Conservation (phyloP, 2,888 invertebrate species). For the Palloptera scutellata region DNA sequence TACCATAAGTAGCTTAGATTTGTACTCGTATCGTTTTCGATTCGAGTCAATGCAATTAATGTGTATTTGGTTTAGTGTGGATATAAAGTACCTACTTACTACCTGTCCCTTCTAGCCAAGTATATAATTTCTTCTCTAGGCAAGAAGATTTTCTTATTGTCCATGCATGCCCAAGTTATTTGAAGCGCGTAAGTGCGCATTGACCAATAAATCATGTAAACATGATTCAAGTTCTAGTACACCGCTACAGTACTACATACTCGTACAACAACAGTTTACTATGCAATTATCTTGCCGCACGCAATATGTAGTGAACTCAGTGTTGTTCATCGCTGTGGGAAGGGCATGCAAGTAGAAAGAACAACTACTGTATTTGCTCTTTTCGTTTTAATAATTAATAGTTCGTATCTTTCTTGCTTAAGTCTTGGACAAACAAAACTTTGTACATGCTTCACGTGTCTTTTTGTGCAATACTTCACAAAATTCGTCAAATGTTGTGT, state of each 20-base stretch:
- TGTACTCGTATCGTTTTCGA: neutral
- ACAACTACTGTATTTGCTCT: no score
- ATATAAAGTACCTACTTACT: neutral
- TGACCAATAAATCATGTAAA: constrained; percentile 49
- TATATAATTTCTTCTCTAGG: neutral
- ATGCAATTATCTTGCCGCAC: constrained; percentile 54
- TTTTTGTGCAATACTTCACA: no score
- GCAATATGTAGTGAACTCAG: constrained; percentile 40
- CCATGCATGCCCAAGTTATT: no score
- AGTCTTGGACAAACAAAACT: no score
- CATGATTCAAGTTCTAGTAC: constrained; percentile 33
- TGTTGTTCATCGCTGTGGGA: neutral
- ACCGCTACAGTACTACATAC: constrained; percentile 15
- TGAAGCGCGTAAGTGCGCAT: constrained; percentile 33
- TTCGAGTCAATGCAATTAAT: neutral
- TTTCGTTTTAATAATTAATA: no score
- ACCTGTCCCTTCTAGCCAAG: constrained; percentile 4
- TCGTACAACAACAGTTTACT: constrained; percentile 45
- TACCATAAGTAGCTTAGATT: neutral
- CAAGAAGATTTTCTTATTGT: no score
- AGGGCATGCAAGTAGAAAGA: no score
- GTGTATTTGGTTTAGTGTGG: no score
- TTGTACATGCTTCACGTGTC: no score
- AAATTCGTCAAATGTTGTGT: no score
- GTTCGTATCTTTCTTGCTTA: no score